Conservation (phyloP, 1,140 invertebrate species). For the Microplitis mediator region DNA sequence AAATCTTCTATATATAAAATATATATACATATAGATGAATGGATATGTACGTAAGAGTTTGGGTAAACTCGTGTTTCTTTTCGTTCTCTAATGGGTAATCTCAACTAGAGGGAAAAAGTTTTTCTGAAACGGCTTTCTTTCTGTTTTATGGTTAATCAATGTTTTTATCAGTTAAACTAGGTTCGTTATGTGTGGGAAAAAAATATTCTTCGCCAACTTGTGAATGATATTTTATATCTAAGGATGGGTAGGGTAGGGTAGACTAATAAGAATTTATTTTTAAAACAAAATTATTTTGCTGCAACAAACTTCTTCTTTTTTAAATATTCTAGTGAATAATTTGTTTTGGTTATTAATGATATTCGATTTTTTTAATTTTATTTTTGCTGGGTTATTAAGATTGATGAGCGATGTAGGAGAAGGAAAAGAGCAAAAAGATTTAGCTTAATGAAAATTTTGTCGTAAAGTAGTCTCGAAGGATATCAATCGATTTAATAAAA, state of each 20-base stretch:
- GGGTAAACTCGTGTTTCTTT: slow-evolving; percentile 15
- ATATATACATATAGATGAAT: neutral
- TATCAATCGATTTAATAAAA: slow-evolving; percentile 1
- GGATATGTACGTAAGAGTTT: too few relatives aligned
- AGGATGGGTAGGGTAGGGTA: neutral
- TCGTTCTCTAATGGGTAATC: slow-evolving; percentile 41
- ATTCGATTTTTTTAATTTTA: neutral
- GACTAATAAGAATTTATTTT: neutral
- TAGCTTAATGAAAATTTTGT: neutral
- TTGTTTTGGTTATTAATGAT: too few relatives aligned
- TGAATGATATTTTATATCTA: neutral
- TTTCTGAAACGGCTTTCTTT: slow-evolving; percentile 24
- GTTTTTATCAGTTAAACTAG: slow-evolving; percentile 31
- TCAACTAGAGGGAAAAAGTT: slow-evolving; percentile 37
- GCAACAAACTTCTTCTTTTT: neutral
- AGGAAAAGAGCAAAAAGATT: neutral
- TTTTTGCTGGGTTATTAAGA: neutral
- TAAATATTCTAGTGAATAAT: too few relatives aligned
- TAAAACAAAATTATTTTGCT: neutral
- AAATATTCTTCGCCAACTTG: neutral
- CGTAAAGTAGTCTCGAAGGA: neutral
- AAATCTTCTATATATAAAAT: neutral
- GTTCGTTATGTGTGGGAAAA: neutral
- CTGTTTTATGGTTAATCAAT: slow-evolving; percentile 43
- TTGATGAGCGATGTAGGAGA: neutral